Evolutionary conservation across 2,113 vertebrate species (phyloP).

Genomic region (Corvus cornix): DNA sequence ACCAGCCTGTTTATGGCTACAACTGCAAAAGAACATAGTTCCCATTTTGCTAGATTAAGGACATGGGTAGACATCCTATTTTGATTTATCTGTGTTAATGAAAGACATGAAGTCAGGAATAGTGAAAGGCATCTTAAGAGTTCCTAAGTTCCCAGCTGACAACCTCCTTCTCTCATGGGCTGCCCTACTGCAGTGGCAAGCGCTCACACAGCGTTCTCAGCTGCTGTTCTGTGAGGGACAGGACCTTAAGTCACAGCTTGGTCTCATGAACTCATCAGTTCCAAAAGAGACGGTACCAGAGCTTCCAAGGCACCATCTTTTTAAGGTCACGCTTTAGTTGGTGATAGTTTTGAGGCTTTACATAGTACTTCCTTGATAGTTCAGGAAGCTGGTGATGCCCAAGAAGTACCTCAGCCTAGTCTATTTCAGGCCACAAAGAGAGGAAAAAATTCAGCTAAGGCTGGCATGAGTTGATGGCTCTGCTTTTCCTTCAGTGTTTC

Average conservation of each 20-base stretch:
- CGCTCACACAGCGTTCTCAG: accelerated
- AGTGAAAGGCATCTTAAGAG: not conserved
- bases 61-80: not conserved
- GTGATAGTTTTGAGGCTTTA: not conserved
- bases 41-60: not conserved
- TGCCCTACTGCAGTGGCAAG: not conserved
- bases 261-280: not conserved
- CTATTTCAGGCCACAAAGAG: not conserved
- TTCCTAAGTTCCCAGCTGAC: not conserved
- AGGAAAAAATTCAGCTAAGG: not conserved
- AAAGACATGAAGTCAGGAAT: not conserved
- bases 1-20: not conserved
- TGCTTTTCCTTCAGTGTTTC: not conserved
- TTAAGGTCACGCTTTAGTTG: not conserved
- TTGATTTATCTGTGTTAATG: not conserved
- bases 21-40: not conserved
- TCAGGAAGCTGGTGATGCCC: not conserved
- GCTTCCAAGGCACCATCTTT: not conserved
- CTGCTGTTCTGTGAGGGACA: not conserved
- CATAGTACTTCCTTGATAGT: not conserved
- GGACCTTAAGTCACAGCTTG: not conserved
- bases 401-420: not conserved
- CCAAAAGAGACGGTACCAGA: not conserved
- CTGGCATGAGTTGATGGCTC: not conserved
- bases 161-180: accelerated